These are phyloP conservation scores for Spatulosminthurus flaviceps DNA, from an alignment of 2,888 invertebrate species.

Conservation along the genomic window DNA sequence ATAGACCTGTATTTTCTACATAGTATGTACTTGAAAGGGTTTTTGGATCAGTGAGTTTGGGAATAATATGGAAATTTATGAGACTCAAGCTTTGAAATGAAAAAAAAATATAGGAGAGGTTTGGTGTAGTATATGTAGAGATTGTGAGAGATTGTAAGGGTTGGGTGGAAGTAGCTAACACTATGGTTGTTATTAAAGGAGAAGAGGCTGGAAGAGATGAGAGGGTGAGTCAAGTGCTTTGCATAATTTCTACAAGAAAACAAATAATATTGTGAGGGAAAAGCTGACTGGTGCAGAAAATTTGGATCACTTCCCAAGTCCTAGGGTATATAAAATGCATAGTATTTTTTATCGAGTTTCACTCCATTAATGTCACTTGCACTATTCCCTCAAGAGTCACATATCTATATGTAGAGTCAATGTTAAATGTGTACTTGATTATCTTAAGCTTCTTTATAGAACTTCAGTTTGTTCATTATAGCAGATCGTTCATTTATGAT, in stretches of 20 bases:
- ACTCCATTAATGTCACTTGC: slow-evolving; percentile 14
- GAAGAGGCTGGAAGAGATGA: neutral
- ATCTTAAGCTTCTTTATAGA: too few relatives aligned
- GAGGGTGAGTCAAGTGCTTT: slow-evolving; percentile 17
- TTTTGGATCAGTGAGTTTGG: neutral
- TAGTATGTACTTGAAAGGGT: neutral
- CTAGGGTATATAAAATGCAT: slow-evolving; percentile 2
- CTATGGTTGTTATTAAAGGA: too few relatives aligned
- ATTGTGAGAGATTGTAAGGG: too few relatives aligned
- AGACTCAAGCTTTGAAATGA: neutral
- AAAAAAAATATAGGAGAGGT: too few relatives aligned
- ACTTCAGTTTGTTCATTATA: too few relatives aligned
- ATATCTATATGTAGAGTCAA: neutral
- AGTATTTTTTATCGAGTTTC: slow-evolving; percentile 13
- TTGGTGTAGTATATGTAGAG: too few relatives aligned
- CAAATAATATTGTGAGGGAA: slow-evolving; percentile 27
- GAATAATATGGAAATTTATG: slow-evolving; percentile 27
- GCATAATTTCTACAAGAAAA: slow-evolving; percentile 29
- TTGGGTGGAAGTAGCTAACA: too few relatives aligned
- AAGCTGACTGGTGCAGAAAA: neutral
- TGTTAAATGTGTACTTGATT: too few relatives aligned
- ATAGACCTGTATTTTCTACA: too few relatives aligned
- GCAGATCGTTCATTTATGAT: too few relatives aligned
- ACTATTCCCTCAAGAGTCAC: neutral
- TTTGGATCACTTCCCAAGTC: slow-evolving; percentile 1